Conservation (phyloP, 2,888 invertebrate genomes). For the Drosophila dives region DNA sequence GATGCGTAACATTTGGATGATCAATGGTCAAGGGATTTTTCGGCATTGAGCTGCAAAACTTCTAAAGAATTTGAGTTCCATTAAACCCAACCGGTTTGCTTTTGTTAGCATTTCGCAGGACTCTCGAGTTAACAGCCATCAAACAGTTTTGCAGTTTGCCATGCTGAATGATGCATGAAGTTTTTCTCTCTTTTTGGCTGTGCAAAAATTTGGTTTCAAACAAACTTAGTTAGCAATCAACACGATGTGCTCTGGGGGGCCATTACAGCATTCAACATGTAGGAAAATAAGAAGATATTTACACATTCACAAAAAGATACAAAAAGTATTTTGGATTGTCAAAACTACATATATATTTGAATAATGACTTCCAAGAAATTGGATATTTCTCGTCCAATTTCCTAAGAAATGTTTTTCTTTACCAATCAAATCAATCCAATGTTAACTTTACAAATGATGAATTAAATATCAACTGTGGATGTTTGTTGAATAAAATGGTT, state of each 20-base stretch:
- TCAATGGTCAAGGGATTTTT: slow-evolving; percentile 60
- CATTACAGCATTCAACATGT: neutral
- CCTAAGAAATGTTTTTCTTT: neutral
- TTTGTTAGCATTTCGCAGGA: slow-evolving; percentile 15
- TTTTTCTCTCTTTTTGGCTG: slow-evolving; percentile 29
- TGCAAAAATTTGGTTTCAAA: slow-evolving; percentile 22
- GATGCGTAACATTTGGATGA: slow-evolving; percentile 63
- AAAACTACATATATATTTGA: neutral
- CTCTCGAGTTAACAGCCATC: slow-evolving; percentile 43
- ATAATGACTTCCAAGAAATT: slow-evolving; percentile 21
- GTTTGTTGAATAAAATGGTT: neutral
- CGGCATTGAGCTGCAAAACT: slow-evolving; percentile 22
- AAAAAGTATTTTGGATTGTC: neutral
- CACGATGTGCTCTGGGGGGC: slow-evolving; percentile 18
- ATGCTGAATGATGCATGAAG: slow-evolving; percentile 69
- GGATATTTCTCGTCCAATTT: slow-evolving; percentile 1
- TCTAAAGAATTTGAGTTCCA: slow-evolving; percentile 69
- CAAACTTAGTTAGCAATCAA: slow-evolving; percentile 44
- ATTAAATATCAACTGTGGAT: neutral
- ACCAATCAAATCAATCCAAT: slow-evolving; percentile 8
- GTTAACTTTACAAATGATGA: neutral
- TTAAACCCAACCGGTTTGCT: slow-evolving; percentile 36
- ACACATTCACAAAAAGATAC: neutral
- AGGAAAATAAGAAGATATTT: slow-evolving; percentile 2
- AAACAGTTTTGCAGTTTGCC: slow-evolving; percentile 42